Percentiles rank a stretch among this genome's conserved stretches.
Evolutionary conservation across 2,888 invertebrate genomes (phyloP).

Genomic region (Aphidius colemani): DNA sequence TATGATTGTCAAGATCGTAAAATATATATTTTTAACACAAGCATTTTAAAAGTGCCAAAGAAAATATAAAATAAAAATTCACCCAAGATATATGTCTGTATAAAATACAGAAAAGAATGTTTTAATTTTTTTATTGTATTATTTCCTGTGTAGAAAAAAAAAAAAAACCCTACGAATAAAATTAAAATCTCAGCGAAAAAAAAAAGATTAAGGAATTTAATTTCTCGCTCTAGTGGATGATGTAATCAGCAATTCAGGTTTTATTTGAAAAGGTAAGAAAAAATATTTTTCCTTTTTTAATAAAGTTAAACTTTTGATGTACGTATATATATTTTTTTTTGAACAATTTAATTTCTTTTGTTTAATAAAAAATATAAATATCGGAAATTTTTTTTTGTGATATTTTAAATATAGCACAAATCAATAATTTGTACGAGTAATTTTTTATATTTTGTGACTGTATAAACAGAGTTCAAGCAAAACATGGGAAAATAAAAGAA

Average conservation of each 20-base stretch:
- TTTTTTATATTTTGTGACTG: too few relatives aligned
- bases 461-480: too few relatives aligned
- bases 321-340: too few relatives aligned
- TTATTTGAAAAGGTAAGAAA: conserved; percentile 18
- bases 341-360: too few relatives aligned
- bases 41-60: not conserved
- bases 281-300: too few relatives aligned
- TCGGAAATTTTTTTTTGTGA: too few relatives aligned
- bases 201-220: conserved; percentile 22
- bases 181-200: conserved; percentile 18
- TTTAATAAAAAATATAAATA: too few relatives aligned
- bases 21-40: conserved; percentile 9
- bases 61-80: not conserved
- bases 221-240: conserved; percentile 23
- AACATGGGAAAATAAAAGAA: too few relatives aligned
- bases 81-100: not conserved
- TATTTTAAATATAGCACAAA: too few relatives aligned
- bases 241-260: conserved; percentile 25
- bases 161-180: conserved; percentile 13
- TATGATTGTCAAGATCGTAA: conserved; percentile 7
- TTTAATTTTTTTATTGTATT: too few relatives aligned
- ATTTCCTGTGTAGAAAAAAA: not conserved
- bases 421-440: too few relatives aligned
- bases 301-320: too few relatives aligned
- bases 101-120: not conserved